These are phyloP conservation scores for Diarsia brunnea DNA, from an alignment of 2,888 invertebrate species.

Conservation along the genomic window DNA sequence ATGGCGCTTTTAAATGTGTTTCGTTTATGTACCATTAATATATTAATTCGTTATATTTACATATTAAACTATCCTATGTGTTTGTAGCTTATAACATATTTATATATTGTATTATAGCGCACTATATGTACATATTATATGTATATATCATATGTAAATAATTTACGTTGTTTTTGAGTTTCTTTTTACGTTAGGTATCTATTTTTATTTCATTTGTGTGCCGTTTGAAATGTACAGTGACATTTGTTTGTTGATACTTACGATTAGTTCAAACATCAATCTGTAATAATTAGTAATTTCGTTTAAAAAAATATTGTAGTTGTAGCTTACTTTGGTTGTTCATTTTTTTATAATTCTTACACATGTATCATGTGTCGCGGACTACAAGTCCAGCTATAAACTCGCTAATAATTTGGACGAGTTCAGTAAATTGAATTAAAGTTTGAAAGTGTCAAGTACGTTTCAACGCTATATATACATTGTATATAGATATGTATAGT, in stretches of 20 bases:
- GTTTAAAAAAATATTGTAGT: neutral
- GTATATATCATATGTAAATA: slow-evolving; percentile 71
- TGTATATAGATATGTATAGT: slow-evolving; percentile 66
- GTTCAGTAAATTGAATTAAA: neutral
- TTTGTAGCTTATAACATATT: slow-evolving; percentile 58
- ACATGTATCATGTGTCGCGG: neutral
- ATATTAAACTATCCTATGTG: slow-evolving; percentile 57
- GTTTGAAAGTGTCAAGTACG: slow-evolving; percentile 16
- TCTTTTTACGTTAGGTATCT: slow-evolving; percentile 56
- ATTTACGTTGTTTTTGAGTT: slow-evolving; percentile 64
- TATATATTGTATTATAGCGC: slow-evolving; percentile 61
- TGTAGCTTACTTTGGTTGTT: neutral
- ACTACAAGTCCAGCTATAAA: neutral
- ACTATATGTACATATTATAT: slow-evolving; percentile 64
- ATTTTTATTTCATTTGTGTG: slow-evolving; percentile 52
- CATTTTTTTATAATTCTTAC: neutral
- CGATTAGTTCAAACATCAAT: neutral
- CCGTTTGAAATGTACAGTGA: slow-evolving; percentile 45
- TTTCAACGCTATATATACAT: slow-evolving; percentile 17
- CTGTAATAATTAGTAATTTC: neutral
- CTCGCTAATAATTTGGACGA: neutral
- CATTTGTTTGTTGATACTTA: neutral
- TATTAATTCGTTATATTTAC: slow-evolving; percentile 61
- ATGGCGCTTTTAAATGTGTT: slow-evolving; percentile 79
- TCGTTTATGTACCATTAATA: slow-evolving; percentile 59